Evolutionary conservation across 2,888 invertebrate species (phyloP).

Genomic region (Amphipoea lucens): DNA sequence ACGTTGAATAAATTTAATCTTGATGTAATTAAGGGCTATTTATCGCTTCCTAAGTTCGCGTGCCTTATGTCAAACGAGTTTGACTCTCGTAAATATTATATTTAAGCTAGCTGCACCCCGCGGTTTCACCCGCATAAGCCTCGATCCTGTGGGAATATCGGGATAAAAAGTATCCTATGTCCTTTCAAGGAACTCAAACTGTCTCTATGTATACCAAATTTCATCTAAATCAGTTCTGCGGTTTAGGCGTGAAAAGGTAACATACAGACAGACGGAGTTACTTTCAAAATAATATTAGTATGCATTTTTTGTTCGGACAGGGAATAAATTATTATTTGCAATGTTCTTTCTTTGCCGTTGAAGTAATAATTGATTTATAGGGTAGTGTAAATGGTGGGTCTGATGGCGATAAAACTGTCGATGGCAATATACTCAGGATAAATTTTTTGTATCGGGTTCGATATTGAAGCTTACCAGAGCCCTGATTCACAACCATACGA

Average conservation of each 20-base stretch:
- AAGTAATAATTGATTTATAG: constrained; percentile 49
- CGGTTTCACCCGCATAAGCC: too few species aligned
- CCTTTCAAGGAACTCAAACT: too few species aligned
- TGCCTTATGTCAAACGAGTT: constrained; percentile 56
- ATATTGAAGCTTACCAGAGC: background rate
- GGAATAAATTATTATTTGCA: constrained; percentile 30
- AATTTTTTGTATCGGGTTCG: background rate
- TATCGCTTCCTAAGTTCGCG: constrained; percentile 56
- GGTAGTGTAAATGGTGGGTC: constrained; percentile 10
- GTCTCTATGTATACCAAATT: too few species aligned
- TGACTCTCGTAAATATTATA: constrained; percentile 13
- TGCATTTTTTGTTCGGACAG: constrained; percentile 19
- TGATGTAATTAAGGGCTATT: constrained; percentile 54
- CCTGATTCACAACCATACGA: too few species aligned
- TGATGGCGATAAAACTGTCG: constrained; percentile 20
- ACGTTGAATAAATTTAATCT: constrained; percentile 57
- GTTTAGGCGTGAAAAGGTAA: too few species aligned
- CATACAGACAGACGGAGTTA: too few species aligned
- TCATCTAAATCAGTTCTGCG: too few species aligned
- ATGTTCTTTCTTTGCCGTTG: constrained; percentile 18
- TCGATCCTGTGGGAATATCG: too few species aligned
- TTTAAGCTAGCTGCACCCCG: background rate
- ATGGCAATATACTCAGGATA: background rate
- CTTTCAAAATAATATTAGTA: too few species aligned
- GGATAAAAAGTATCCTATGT: too few species aligned